Evolutionary conservation across 2,888 invertebrate genomes (phyloP), one percentile per base, ranked within the genome.

Genomic region (Morpho helenor): DNA sequence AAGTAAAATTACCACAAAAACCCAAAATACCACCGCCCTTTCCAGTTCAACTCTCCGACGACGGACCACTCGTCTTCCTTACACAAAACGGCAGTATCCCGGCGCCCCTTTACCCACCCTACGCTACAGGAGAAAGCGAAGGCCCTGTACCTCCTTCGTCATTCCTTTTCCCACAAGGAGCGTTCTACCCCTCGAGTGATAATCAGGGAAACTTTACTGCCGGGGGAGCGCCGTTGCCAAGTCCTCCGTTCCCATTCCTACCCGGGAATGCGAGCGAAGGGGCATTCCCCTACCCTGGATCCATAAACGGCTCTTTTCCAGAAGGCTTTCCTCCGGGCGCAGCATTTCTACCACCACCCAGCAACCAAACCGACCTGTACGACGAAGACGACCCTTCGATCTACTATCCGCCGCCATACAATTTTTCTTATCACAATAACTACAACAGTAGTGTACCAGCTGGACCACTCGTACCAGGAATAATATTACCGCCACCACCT

Each of bases 341-440:
- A 80, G 89, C 87, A 69, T 91, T 91, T 82, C 91, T 92, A 84
- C 91, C 91, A 90, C 95, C 95, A 77, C 95, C 94, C 67, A 94
- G 94, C 73, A 95, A 94, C 86, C 92, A 93, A 70, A 93, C 94
- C 63, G 95, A 95, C 76, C 93, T 94, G 68, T 94, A 95, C 87
- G 96, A 96, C 91, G 96, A 96, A 88, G 97, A 97, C 87, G 97
- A 97, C 92, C 96, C 96, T 73, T 96, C 96, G 69, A 94, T 97
- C 57, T 97, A 96, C 77, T 96, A 97, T 92, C 97, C 97, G 73
- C 97, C 97, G 75, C 96, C 96, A 9, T 97, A 97, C 91, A 96
- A 96, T 83, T 96, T 96, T 91, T 94, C 95, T 68, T 96, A 95
- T 83, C 94, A 93, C 77, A 93, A 92, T 77, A 95, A 95, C 77